Evolutionary conservation across 1,140 invertebrate species (phyloP), one percentile per base, ranked within the genome.

Genomic region (Drosophila baimaii): DNA sequence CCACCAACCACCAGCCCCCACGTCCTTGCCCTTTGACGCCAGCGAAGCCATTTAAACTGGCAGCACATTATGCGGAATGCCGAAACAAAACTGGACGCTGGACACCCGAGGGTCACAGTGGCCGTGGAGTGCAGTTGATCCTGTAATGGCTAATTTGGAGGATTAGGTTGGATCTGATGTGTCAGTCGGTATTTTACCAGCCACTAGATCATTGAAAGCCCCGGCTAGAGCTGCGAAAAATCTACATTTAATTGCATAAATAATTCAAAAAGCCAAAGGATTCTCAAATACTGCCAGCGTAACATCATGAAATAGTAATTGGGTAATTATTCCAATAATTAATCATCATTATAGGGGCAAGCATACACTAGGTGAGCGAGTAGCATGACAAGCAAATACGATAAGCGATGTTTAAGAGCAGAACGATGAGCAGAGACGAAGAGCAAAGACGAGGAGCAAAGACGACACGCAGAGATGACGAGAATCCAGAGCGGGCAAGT

Each of bases 21-120:
- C 6, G 8, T 21, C 21, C 29, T 23, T 31, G 31, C 66, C 19
- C 59, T 58, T 56, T 61, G 61, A 77, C 44, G 56, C 61, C 71
- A 79, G 61, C 62, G 62, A 84, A 77, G 65, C 81, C 62, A 74
- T 73, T 81, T 81, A 68, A 59, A 47, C 58, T 72, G 76, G 41
- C 46, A 46, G 51, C 37, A 35, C 73, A 62, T 62, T 57, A 57
- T 63, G 62, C 51, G 51, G 10, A 62, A 37, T n/a, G 74, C n/a
- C 35, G 5, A 56, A 71, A 61, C 23, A 33, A 39, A 35, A 47
- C 44, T 39, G 23, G 35, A 61, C 63, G 17, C 43, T 7, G 41
- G 27, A 12, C 46, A 10, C 10, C 5, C 5, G 15, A n/a, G n/a
- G 33, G 23, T 39, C 21, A n/a, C 23, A 13, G n/a, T n/a, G 43